Evolutionary conservation across 2,797 vertebrate species (phyloP).

Genomic region (Protonibea diacanthus): DNA sequence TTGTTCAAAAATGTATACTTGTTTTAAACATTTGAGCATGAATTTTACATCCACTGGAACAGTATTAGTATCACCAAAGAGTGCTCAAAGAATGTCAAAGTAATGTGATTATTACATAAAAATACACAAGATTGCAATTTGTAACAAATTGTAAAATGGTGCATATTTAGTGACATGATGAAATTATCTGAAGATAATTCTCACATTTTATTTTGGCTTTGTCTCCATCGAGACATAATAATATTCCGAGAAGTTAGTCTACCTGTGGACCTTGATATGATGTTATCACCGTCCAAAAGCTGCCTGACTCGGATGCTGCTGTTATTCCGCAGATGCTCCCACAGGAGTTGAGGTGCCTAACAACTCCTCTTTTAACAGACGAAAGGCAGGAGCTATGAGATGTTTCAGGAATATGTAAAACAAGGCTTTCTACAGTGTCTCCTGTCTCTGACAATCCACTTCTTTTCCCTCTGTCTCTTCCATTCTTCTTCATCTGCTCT

Average conservation of each 20-base stretch:
- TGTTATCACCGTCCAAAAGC: conserved; percentile 47
- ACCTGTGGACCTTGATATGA: conserved; percentile 30
- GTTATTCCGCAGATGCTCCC: conserved; percentile 41
- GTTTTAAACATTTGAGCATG: not conserved
- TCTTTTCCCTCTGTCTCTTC: conserved; percentile 41
- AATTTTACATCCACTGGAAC: not conserved
- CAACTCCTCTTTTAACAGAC: conserved; percentile 50
- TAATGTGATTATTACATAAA: not conserved
- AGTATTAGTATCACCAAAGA: not conserved
- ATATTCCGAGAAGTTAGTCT: not conserved
- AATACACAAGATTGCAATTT: not conserved
- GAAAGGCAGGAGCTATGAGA: conserved; percentile 51
- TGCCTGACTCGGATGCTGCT: conserved; percentile 47
- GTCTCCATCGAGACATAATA: not conserved
- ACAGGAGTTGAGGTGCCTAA: conserved; percentile 41
- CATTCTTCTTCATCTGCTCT: conserved; percentile 57
- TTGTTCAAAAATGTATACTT: not conserved
- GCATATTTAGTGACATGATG: not conserved
- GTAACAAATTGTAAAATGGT: not conserved
- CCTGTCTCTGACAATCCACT: conserved; percentile 58
- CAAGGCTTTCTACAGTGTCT: conserved; percentile 48
- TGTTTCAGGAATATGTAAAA: conserved; percentile 73
- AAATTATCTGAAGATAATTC: not conserved
- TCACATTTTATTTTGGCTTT: not conserved
- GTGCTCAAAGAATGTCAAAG: not conserved